Percentiles rank a stretch among this genome's conserved stretches.
Evolutionary conservation across 2,888 invertebrate genomes (phyloP).

Genomic region (Diaprepes abbreviatus): DNA sequence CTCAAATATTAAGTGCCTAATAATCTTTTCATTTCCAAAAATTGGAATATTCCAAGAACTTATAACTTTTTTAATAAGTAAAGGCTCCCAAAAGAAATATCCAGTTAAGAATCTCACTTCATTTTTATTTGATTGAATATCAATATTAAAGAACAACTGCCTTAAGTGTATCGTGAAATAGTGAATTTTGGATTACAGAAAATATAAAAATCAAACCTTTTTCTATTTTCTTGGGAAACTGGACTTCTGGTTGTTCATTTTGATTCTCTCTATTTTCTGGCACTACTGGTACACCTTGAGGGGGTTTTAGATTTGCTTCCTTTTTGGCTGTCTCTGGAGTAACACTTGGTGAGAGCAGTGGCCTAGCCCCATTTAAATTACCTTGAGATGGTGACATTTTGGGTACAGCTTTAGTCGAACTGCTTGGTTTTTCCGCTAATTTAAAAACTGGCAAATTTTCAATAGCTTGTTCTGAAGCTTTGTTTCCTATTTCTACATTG

Average conservation of each 20-base stretch:
- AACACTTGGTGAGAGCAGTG: constrained; percentile 60
- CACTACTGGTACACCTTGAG: constrained; percentile 46
- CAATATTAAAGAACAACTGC: too few species aligned
- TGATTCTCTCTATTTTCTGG: constrained; percentile 52
- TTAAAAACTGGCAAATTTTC: constrained; percentile 30
- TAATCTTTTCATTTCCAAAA: too few species aligned
- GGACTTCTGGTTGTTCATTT: constrained; percentile 57
- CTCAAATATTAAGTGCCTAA: too few species aligned
- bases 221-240: constrained; percentile 68
- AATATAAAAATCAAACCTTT: constrained; percentile 59
- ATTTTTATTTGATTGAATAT: too few species aligned
- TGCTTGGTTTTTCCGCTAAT: constrained; percentile 50
- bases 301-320: constrained; percentile 40
- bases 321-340: constrained; percentile 59
- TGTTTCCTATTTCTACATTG: constrained; percentile 29
- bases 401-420: constrained; percentile 55
- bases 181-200: too few species aligned
- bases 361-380: constrained; percentile 59
- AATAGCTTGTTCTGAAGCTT: constrained; percentile 38
- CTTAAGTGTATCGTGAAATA: too few species aligned
- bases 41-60: too few species aligned
- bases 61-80: too few species aligned
- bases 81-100: too few species aligned
- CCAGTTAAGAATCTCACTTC: too few species aligned
- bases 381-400: constrained; percentile 53